A percentile compares a stretch with the other conserved stretches of the same genome.
Evolutionary conservation across 2,888 invertebrate genomes (phyloP).

Genomic region (Onthophagus sagittarius): DNA sequence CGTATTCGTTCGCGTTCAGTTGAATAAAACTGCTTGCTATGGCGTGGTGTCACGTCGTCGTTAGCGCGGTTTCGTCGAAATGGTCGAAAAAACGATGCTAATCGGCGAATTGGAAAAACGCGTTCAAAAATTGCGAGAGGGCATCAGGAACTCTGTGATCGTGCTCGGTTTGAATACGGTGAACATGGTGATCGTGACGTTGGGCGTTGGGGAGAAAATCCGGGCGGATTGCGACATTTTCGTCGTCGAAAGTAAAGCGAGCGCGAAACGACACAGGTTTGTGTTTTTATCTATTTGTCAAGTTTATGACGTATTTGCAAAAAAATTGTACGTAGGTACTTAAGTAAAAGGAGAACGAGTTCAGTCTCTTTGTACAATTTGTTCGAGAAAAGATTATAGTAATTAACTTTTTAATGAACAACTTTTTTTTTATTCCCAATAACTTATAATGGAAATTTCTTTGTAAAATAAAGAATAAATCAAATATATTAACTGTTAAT

Average conservation of each 20-base stretch:
- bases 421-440: too few species aligned
- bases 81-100: constrained; percentile 11
- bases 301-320: not conserved
- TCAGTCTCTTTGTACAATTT: not conserved
- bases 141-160: constrained; percentile 31
- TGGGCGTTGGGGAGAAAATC: constrained; percentile 18
- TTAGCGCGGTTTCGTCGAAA: not conserved
- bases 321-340: not conserved
- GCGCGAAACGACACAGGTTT: not conserved
- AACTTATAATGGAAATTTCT: too few species aligned
- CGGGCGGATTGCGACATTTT: constrained; percentile 25
- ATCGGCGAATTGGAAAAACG: constrained; percentile 29
- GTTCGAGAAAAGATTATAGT: too few species aligned
- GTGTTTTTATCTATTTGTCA: not conserved
- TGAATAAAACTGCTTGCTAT: not conserved
- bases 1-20: not conserved
- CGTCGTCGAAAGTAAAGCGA: constrained; percentile 29
- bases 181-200: constrained; percentile 35
- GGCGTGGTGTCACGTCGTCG: constrained; percentile 3
- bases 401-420: too few species aligned
- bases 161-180: constrained; percentile 35
- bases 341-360: not conserved
- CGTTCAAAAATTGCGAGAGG: constrained; percentile 32
- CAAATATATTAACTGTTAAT: too few species aligned
- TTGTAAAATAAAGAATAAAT: too few species aligned